phyloP scores from a whole-genome alignment of 1,140 invertebrate species.

The Bombus huntii region DNA sequence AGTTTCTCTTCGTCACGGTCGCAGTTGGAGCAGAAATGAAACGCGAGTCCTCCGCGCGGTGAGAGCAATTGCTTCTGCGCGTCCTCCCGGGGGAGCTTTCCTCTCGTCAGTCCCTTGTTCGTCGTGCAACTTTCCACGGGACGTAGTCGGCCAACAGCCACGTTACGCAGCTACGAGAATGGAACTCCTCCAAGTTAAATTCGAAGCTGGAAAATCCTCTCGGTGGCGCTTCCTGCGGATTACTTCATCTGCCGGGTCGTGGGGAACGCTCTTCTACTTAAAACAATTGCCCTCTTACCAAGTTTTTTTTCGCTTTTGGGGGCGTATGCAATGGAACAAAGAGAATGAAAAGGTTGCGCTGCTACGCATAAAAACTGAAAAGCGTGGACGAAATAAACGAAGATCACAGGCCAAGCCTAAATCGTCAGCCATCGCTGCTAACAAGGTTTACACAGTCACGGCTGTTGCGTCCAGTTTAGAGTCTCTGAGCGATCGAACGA shows the following conservation, averaged over 20 bases:
- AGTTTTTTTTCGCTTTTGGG: no score
- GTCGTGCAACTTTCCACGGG: constrained; percentile 15
- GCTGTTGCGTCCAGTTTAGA: no score
- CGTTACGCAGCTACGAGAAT: not conserved
- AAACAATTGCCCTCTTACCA: no score
- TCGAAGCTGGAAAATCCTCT: not conserved
- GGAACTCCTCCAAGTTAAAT: constrained; percentile 8
- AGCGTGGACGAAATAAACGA: no score
- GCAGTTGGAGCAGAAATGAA: constrained; percentile 54
- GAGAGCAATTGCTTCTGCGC: constrained; percentile 63
- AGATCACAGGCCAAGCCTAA: not conserved
- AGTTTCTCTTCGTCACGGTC: constrained; percentile 31
- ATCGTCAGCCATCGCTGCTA: no score
- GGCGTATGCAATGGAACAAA: no score
- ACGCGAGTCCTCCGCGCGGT: constrained; percentile 48
- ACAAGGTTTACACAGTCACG: no score
- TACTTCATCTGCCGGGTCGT: not conserved
- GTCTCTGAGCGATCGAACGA: no score
- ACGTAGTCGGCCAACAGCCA: not conserved
- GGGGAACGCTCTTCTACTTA: not conserved
- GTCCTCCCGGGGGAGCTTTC: constrained; percentile 35
- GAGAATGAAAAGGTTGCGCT: not conserved
- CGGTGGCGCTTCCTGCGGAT: not conserved
- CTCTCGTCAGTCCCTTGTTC: not conserved
- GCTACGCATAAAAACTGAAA: no score